Evolutionary conservation across 2,888 invertebrate species (phyloP).

Genomic region (Nesidiocoris tenuis): DNA sequence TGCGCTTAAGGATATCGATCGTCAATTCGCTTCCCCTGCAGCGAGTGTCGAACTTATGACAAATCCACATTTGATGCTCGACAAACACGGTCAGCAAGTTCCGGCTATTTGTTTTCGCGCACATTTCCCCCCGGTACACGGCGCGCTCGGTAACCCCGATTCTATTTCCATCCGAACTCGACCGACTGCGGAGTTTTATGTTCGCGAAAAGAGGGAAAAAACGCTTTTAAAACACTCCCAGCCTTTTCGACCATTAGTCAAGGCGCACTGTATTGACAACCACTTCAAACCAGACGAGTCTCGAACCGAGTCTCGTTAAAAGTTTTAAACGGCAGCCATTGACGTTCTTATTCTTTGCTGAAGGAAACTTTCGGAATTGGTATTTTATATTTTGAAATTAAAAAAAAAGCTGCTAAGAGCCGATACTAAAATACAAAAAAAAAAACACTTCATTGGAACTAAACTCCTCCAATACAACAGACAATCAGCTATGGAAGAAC

Average conservation of each 20-base stretch:
- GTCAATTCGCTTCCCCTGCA: not conserved
- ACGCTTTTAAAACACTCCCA: not conserved
- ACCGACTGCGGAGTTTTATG: not conserved
- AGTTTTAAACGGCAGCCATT: not conserved
- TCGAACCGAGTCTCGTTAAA: not conserved
- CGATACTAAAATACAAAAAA: too few species aligned
- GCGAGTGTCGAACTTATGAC: not conserved
- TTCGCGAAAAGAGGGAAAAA: not conserved
- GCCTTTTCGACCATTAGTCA: not conserved
- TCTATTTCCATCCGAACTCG: not conserved
- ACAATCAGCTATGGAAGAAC: too few species aligned
- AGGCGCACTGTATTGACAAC: not conserved
- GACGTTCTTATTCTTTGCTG: too few species aligned
- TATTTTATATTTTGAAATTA: too few species aligned
- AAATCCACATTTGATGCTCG: not conserved
- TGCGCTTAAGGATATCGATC: too few species aligned
- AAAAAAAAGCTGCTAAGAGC: too few species aligned
- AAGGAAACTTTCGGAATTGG: too few species aligned
- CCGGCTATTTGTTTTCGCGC: not conserved
- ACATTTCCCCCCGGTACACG: not conserved
- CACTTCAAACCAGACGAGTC: not conserved
- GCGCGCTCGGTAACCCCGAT: not conserved
- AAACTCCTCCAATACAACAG: too few species aligned
- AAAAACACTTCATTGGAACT: too few species aligned
- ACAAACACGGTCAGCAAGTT: not conserved